Base-by-base conservation (phyloP, 1,140 invertebrate genomes). In the Agraylea sexmaculata region DNA sequence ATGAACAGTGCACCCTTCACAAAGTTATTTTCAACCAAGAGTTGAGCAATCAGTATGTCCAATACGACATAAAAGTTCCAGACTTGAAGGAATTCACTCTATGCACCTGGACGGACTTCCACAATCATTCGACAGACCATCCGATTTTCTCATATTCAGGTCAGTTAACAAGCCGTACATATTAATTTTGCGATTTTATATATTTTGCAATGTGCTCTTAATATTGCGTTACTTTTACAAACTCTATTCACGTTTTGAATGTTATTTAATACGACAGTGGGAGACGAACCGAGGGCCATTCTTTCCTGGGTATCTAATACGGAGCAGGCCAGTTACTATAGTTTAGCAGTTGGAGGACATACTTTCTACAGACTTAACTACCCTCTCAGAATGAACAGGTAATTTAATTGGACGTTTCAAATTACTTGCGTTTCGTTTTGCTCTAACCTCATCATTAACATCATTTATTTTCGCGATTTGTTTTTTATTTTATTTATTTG, bases 291-390 rank as follows among this genome's bases (percentile, higher is more conserved):
- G 3, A 74, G 74, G 37, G 77, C 77, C 35, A 78, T 87, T 49
- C 71, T 77, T 23, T 70, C 77, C 7, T 85, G 80, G 82, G 74
- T 87, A 29, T 75, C 80, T 0, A 86, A 86, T 59, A 77, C 78
- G 0, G 71, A 75, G 23, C 71, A 81, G 40, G 79, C 80, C 29
- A 86, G 80, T 53, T 87, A 83, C 60, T 82, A 78, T 65, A 83
- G 78, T 60, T 62, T 87, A 61, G 74, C 79, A 27, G 71, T 87
- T 10, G 76, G 80, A 53, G 82, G 83, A 13, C 81, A 87, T 51
- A 85, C 80, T 43, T 71, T 86, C 55, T 87, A 78, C 62, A 71
- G 83, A 50, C 65, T 87, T 21, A 87, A 86, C 58, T 87, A 87
- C 61, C 83, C 83, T 11, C 53, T 86, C 34, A 73, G 78, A 50